phyloP scores from a whole-genome alignment of 2,113 vertebrate genomes.

The Cervus canadensis region DNA sequence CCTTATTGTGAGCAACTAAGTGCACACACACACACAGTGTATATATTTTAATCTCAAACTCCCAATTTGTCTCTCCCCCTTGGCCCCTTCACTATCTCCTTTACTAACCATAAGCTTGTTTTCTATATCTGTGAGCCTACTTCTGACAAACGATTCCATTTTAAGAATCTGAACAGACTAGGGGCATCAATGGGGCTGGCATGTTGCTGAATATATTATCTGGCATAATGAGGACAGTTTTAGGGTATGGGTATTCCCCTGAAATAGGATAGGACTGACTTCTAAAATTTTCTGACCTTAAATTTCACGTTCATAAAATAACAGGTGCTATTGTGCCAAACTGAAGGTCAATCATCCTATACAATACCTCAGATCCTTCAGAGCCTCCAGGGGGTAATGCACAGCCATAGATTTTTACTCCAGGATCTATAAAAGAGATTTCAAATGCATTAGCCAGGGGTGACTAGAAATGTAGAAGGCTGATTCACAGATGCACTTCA shows the following conservation, averaged over 20 bases:
- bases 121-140: background rate
- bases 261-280: background rate
- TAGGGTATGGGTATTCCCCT: background rate
- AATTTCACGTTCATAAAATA: background rate
- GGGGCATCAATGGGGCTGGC: background rate
- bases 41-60: background rate
- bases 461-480: background rate
- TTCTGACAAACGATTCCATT: background rate
- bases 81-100: background rate
- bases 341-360: background rate
- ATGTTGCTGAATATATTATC: background rate
- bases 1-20: background rate
- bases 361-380: conserved; percentile 88
- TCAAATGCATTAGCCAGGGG: background rate
- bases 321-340: background rate
- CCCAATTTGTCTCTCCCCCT: background rate
- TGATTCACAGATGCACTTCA: background rate
- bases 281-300: background rate
- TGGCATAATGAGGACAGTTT: background rate
- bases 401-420: conserved; percentile 83
- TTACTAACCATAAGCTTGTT: background rate
- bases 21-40: no score
- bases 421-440: conserved; percentile 75
- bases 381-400: conserved; percentile 82
- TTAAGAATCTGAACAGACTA: background rate